Evolutionary conservation across 2,113 vertebrate species (phyloP).

Genomic region (Siniperca chuatsi): DNA sequence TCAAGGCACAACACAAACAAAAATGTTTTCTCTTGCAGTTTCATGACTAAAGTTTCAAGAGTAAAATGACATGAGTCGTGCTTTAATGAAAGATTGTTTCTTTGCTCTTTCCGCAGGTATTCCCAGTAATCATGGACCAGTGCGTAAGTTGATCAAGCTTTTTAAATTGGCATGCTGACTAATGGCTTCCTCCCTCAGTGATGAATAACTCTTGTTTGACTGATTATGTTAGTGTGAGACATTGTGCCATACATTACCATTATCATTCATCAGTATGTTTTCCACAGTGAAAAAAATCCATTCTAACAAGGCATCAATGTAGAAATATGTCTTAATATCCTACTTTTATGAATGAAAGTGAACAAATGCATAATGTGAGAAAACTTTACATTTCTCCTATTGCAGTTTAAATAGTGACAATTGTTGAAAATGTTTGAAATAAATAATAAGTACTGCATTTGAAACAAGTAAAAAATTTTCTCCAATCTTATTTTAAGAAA

Average conservation of each 20-base stretch:
- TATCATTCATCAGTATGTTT: conserved; percentile 34
- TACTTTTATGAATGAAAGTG: background rate
- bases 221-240: conserved; percentile 33
- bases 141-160: conserved; percentile 90
- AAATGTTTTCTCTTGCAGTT: background rate
- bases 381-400: background rate
- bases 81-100: conserved; percentile 47
- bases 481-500: background rate
- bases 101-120: conserved; percentile 88
- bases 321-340: conserved; percentile 6
- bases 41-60: background rate
- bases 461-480: background rate
- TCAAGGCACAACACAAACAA: background rate
- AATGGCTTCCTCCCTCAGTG: conserved; percentile 39
- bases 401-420: background rate
- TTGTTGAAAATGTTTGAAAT: background rate
- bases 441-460: background rate
- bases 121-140: conserved; percentile 94
- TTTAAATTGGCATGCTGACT: conserved; percentile 63
- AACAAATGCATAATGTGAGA: conserved; percentile 5
- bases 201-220: conserved; percentile 44
- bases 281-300: conserved; percentile 4
- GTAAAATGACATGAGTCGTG: background rate
- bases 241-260: conserved; percentile 28
- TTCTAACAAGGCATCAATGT: conserved; percentile 7